phyloP scores from a whole-genome alignment of 1,140 invertebrate genomes.

The Drosophila nannoptera region DNA sequence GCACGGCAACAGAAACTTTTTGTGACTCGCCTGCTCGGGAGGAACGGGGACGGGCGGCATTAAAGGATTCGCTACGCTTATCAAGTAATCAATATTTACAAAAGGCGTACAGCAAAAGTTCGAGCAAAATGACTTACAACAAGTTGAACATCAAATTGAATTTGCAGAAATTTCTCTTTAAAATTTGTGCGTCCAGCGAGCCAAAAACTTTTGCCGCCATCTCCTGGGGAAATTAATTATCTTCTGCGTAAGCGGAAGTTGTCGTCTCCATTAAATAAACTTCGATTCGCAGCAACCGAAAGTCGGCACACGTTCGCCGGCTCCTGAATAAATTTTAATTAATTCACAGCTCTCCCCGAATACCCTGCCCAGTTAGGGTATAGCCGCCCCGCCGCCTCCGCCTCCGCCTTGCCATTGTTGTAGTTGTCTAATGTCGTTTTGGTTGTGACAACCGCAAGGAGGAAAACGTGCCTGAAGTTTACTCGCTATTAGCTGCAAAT shows the following conservation, averaged over 20 bases:
- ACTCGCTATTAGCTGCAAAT: slow-evolving; percentile 72
- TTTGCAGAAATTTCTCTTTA: slow-evolving; percentile 62
- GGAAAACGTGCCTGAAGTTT: slow-evolving; percentile 60
- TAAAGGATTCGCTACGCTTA: slow-evolving; percentile 69
- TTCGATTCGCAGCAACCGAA: slow-evolving; percentile 13
- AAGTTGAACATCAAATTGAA: slow-evolving; percentile 67
- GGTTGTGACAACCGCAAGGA: slow-evolving; percentile 58
- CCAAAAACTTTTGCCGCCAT: slow-evolving; percentile 49
- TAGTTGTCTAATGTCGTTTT: slow-evolving; percentile 18
- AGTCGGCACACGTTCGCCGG: slow-evolving; percentile 21
- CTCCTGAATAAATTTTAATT: slow-evolving; percentile 57
- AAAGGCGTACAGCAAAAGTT: slow-evolving; percentile 42
- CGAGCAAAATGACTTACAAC: slow-evolving; percentile 58
- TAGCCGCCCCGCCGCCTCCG: no score
- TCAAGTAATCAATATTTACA: slow-evolving; percentile 76
- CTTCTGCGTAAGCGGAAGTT: slow-evolving; percentile 61
- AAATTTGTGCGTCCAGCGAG: slow-evolving; percentile 48
- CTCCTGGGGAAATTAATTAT: slow-evolving; percentile 68
- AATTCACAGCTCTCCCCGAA: slow-evolving; percentile 22
- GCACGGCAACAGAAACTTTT: slow-evolving; percentile 54
- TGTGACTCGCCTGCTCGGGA: slow-evolving; percentile 21
- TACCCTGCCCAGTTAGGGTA: not conserved
- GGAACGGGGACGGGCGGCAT: slow-evolving; percentile 40
- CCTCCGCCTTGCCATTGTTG: not conserved
- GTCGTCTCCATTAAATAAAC: slow-evolving; percentile 56